These are phyloP conservation scores for Teleogryllus occipitalis DNA, from an alignment of 1,140 invertebrate species.

Conservation along the genomic window DNA sequence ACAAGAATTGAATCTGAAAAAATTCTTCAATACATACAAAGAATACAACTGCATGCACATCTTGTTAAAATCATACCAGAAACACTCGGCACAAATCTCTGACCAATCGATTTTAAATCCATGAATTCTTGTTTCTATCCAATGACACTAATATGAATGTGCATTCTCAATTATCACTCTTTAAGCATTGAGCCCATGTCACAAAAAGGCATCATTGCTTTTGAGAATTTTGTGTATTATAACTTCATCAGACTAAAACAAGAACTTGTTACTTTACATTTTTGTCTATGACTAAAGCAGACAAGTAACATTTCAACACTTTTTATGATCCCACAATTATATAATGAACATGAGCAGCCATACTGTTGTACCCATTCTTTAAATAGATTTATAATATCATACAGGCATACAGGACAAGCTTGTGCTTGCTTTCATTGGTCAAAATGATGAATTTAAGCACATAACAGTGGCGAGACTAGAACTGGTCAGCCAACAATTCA, in stretches of 20 bases:
- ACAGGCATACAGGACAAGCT: not conserved
- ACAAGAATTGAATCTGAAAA: not conserved
- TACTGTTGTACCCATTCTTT: conserved; percentile 4
- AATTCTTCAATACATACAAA: not conserved
- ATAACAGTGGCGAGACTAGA: conserved; percentile 35
- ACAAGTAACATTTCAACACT: not conserved
- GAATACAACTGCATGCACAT: conserved; percentile 4
- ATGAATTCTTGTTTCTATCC: not conserved
- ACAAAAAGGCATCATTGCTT: not conserved
- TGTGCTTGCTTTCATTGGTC: not conserved
- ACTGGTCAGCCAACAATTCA: conserved; percentile 81
- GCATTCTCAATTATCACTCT: not conserved
- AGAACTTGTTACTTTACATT: not conserved
- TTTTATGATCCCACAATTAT: not conserved
- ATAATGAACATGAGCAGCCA: not conserved
- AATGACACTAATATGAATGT: not conserved
- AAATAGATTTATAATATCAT: conserved; percentile 6
- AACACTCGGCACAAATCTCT: not conserved
- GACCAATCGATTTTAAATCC: not conserved
- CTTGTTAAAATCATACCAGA: not conserved
- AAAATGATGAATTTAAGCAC: not conserved
- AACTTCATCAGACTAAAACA: not conserved
- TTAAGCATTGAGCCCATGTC: not conserved
- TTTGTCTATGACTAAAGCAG: not conserved
- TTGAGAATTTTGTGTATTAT: not conserved